Base-by-base conservation (phyloP, 2,888 invertebrate species). In the Eugnorisma glareosa region DNA sequence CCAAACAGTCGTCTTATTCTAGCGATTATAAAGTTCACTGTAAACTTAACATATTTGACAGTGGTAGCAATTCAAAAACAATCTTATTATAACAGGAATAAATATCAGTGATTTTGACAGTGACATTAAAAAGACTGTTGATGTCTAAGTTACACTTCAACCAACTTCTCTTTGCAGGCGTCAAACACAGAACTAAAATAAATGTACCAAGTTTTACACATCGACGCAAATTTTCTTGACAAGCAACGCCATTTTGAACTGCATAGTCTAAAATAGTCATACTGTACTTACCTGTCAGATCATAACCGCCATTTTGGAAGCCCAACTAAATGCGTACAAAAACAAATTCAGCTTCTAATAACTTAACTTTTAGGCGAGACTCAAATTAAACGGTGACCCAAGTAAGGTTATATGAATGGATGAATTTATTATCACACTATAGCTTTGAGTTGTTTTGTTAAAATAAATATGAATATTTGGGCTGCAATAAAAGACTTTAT, bases 271-370 rank as follows among this genome's bases (percentile, higher is more conserved):
- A n/a, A n/a, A n/a, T n/a, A n/a, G n/a, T n/a, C n/a, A n/a, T n/a
- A n/a, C n/a, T n/a, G n/a, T n/a, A n/a, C n/a, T 66, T 37, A 45
- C 35, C 75, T 66, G 24, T 45, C 28, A 15, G 28, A 28, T 18
- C 1, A n/a, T 13, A 0, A 15, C 18, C 72, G 70, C 67, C 54
- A 37, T 45, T 83, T 73, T 73, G n/a, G 37, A 10, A 43, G 75
- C 79, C 79, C 45, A 51, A 83, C 73, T 15, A 67, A 79, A 63
- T n/a, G 61, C 48, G 68, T 24, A 67, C 66, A 57, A 66, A 82
- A 82, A 83, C 83, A 79, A 83, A 79, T 73, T 83, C 79, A 54
- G 73, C 75, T 79, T 28, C 28, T 28, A 83, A 82, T 77, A 82
- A 82, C 77, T 74, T 72, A 82, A 83, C 61, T 79, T 83, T 73